Base-by-base conservation (phyloP, 2,797 vertebrate genomes). In the Selene dorsalis region DNA sequence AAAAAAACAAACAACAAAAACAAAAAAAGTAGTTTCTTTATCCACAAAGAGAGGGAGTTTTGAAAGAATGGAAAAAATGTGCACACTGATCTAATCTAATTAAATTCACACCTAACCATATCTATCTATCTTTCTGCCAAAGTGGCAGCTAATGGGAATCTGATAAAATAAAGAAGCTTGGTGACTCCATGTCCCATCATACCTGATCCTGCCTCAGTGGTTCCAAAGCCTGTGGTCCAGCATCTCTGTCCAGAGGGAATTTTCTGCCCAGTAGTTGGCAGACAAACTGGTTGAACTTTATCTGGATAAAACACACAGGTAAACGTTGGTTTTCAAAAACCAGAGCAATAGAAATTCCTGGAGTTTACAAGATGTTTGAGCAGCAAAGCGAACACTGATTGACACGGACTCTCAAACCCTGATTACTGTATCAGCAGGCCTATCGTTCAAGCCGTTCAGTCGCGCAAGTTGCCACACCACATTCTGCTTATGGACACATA, bases 201-300 rank as follows among this genome's bases (percentile, higher is more conserved):
- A 95, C 95, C 74, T 81, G 83, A 67, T 52, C 69, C 43, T 24
- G 65, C 55, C 0, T 47, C 11, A 26, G 92, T 94, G 55, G 82
- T 96, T 71, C 97, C 97, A 70, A 97, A 99, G 65, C 97, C 97
- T 0, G 96, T 95, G 78, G 95, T 97, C 95, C 95, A 97, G 91
- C 97, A 98, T 20, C 68, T 77, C 47, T 91, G 87, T 63, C 93
- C 93, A 0, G 86, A 77, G 55, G 53, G 24, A 82, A 97, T 95
- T 1, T 22, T 88, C 91, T 97, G 95, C 59, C 94, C 92, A 0
- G 84, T 76, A 84, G 77, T 88, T 69, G 97, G 97, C 62, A 99
- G 94, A 89, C 97, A 99, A 82, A 91, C 95, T 2, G 97, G 96
- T 73, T 94, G 95, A 47, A 96, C 79, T n/a, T 93, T 87, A 59